Evolutionary conservation across 2,113 vertebrate species (phyloP), one percentile per base, ranked within the genome.

Genomic region (Marcusenius ussheri): DNA sequence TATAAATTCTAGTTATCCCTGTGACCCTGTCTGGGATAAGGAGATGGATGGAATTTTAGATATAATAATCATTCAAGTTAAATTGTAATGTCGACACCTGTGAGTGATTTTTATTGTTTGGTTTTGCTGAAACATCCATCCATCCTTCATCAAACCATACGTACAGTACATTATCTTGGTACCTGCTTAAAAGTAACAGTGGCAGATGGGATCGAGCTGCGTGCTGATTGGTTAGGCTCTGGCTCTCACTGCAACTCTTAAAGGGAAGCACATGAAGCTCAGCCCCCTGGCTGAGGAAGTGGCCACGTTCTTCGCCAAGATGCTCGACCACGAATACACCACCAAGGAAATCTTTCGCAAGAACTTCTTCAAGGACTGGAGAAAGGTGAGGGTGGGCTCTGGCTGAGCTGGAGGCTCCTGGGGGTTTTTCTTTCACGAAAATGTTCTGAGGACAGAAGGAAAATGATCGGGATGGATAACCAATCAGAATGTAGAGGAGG

Each of bases 291-390:
- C 97, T 85, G 98, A 99, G 95, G 98, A 99, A 95, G 98, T 99
- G 74, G 97, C 97, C 90, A 99, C 98, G 0, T 99, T 99, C 94
- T 99, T 98, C 94, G 97, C 96, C 93, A 99, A 99, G 96, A 99
- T 99, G 98, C 96, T 99, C 91, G 98, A 99, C 92, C 98, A 99
- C 3, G 98, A 99, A 92, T 99, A 99, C 95, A 98, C 98, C 93
- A 98, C 98, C 88, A 99, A 99, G 93, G 98, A 99, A 90, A 97
- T 98, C 93, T 99, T 99, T 93, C 97, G 97, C 94, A 98, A 99
- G 96, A 99, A 99, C 95, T 99, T 99, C 91, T 98, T 97, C 92
- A 99, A 98, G 92, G 98, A 99, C 94, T 99, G 98, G 98, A 97
- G 97, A 91, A 99, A 97, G 97, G 98, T 99, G 95, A 93, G 92